Evolutionary conservation across 1,140 invertebrate genomes (phyloP), one percentile per base, ranked within the genome.

Genomic region (Melipona quadrifasciata): DNA sequence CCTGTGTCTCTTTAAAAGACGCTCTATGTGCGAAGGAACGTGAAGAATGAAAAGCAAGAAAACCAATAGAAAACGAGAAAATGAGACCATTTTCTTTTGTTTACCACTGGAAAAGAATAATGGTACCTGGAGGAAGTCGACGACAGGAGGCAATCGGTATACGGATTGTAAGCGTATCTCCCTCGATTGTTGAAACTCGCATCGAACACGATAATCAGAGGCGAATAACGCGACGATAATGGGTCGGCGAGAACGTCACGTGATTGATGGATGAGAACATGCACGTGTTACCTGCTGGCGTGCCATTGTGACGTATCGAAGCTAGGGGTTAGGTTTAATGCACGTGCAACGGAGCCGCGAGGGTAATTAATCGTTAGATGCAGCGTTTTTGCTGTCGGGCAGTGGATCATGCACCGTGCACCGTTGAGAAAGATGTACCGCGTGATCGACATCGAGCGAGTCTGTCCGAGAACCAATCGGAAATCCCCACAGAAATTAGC

Each of bases 1-100:
- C 8, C 39, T 47, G 8, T 81, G 87, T 88, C 89, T 90, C 88
- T 86, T 91, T 90, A 90, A 72, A 82, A 34, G 14, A 55, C 17
- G 53, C 53, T 5, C 14, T 16, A 55, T 55, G 14, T 55, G n/a
- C 16, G 39, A 70, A 21, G 31, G 19, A 71, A 39, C 24, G 55
- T 24, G n/a, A 75, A 57, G 84, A 84, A 82, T 75, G 86, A 88
- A 74, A 84, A 74, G 65, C n/a, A n/a, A 47, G 17, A 80, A 47
- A 47, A 47, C 39, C 39, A 47, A 47, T 4, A 39, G 39, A 39
- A 39, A 39, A 39, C 8, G 39, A 47, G 39, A 47, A 10, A 47
- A 12, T 71, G 57, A n/a, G n/a, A 65, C 21, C 31, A 55, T 31
- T 3, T 31, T 27, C 65, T 24, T 1, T 4, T 64, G 8, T 24